Percentiles rank a stretch among this genome's conserved stretches.
Conservation (phyloP, 1,140 invertebrate species). For the Cyclargus thomasi region DNA sequence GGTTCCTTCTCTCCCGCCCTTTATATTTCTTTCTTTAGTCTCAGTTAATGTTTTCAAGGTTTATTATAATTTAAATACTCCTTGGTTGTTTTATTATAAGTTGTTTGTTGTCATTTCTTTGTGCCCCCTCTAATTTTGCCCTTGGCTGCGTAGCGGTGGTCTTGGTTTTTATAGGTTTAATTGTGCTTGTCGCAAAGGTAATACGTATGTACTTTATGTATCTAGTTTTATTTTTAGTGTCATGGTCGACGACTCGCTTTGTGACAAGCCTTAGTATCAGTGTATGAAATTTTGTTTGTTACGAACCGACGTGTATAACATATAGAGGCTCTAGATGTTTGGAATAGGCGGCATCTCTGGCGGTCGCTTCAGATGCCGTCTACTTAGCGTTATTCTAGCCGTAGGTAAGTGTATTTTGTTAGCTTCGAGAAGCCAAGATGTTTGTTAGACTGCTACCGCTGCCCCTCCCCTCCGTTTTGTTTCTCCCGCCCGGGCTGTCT, state of each 20-base stretch:
- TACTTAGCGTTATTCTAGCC: slow-evolving; percentile 65
- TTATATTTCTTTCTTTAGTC: neutral
- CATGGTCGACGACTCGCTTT: slow-evolving; percentile 49
- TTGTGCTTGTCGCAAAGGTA: slow-evolving; percentile 69
- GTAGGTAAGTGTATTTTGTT: slow-evolving; percentile 74
- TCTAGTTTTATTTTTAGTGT: slow-evolving; percentile 42
- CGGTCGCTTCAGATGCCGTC: slow-evolving; percentile 51
- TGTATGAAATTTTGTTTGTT: slow-evolving; percentile 41
- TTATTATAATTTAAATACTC: neutral
- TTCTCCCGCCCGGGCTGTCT: slow-evolving; percentile 65
- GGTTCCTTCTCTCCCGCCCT: slow-evolving; percentile 17
- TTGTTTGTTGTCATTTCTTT: slow-evolving; percentile 1
- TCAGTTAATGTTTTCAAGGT: neutral
- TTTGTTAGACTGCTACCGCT: slow-evolving; percentile 72
- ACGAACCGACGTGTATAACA: slow-evolving; percentile 56
- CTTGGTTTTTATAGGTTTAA: slow-evolving; percentile 69
- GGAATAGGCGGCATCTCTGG: slow-evolving; percentile 64
- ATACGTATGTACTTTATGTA: slow-evolving; percentile 45
- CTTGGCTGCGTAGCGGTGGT: slow-evolving; percentile 69
- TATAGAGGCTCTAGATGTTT: slow-evolving; percentile 68
- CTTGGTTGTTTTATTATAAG: neutral
- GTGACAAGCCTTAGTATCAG: slow-evolving; percentile 54
- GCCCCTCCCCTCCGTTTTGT: slow-evolving; percentile 61
- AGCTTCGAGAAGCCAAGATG: slow-evolving; percentile 73
- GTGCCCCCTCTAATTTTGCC: slow-evolving; percentile 26